These are phyloP conservation scores for Paragorgia papillata DNA, from an alignment of 92 coral and sea anemone genomes.

Conservation along the genomic window DNA sequence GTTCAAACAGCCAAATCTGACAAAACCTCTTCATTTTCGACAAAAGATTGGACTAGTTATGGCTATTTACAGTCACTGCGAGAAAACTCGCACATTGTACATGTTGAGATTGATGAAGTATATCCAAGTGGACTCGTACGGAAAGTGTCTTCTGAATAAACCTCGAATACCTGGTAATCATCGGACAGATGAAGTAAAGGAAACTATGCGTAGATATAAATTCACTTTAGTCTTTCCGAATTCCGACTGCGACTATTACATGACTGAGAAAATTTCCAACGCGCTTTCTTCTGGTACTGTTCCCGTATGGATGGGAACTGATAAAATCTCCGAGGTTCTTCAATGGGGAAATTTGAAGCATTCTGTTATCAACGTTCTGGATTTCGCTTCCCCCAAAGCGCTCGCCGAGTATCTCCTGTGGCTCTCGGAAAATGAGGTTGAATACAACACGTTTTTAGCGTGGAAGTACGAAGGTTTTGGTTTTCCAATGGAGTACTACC, in stretches of 20 bases:
- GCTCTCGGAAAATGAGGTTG: constrained; percentile 48
- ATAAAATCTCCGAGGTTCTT: constrained; percentile 82
- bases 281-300: constrained; percentile 85
- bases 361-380: constrained; percentile 61
- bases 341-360: too few species aligned
- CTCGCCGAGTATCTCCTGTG: constrained; percentile 60
- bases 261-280: constrained; percentile 79
- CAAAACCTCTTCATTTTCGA: constrained; percentile 69
- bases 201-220: constrained; percentile 72
- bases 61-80: too few species aligned
- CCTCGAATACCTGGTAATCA: constrained; percentile 72
- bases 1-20: constrained; percentile 75
- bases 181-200: constrained; percentile 70
- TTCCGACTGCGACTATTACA: too few species aligned
- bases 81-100: too few species aligned
- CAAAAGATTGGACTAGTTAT: constrained; percentile 69
- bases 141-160: constrained; percentile 75
- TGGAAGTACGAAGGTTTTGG: constrained; percentile 62
- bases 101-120: too few species aligned
- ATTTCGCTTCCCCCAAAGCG: constrained; percentile 48
- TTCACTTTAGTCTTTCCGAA: constrained; percentile 89
- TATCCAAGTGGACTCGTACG: too few species aligned
- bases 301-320: constrained; percentile 91
- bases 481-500: neutral
- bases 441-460: constrained; percentile 50